Evolutionary conservation across 92 coral and sea anemone genomes (phyloP), one percentile per base, ranked within the genome.

Genomic region (Siderastrea radians): DNA sequence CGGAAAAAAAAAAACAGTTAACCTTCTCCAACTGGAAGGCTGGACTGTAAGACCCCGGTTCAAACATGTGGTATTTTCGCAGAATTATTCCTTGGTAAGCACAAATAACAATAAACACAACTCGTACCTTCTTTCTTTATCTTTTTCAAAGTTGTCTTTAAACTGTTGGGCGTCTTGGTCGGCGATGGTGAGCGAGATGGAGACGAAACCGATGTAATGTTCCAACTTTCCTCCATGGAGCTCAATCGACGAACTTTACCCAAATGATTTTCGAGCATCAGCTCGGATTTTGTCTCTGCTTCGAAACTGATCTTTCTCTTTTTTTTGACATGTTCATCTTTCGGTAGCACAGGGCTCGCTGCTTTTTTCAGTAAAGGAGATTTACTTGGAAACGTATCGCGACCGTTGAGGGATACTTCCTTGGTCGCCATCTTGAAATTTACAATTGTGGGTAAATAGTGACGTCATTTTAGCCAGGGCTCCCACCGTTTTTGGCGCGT

Each of bases 141-240:
- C 91, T 97, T 97, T 79, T 95, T 97, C 44, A 97, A 90, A 80
- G 96, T 95, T 61, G 97, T 95, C 86, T 94, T 97, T 63, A 97
- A 79, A 87, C 96, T 94, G 71, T 87, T 83, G 38, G 92, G 55
- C 58, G 96, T 89, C 90, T 92, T 94, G 58, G 90, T 94, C 55
- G 97, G 98, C 60, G 93, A 93, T 60, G 96, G 96, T 38, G 98
- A 92, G 8, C 94, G 93, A 64, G 95, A 90, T 45, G 97, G 84
- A 72, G 93, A 87, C 49, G 95, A 88, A 64, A 87, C 71, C 17
- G 96, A 89, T 70, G 98, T 91, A 12, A 97, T 92, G 91, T 97
- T 97, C 99, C 99, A 97, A 88, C 95, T 94, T 86, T 95, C 98
- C 16, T 89, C 89, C 15, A 89, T 75, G 48, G 92, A 91, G 80